Evolutionary conservation across 1,140 invertebrate species (phyloP).

Genomic region (Drosophila pseudoobscura): DNA sequence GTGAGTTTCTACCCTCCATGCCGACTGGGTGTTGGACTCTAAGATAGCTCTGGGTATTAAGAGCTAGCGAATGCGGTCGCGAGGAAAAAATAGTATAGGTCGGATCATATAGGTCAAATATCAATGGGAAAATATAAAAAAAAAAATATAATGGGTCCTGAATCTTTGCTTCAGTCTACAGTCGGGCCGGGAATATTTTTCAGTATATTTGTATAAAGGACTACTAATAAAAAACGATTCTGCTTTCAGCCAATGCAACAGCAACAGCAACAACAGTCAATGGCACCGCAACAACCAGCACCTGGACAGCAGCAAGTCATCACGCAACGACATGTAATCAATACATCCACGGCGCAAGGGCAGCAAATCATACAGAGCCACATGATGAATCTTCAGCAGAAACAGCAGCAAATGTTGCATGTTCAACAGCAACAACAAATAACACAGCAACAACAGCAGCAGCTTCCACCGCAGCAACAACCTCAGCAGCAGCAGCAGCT

Average conservation of each 20-base stretch:
- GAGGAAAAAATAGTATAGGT: no score
- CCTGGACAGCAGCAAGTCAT: slow-evolving; percentile 70
- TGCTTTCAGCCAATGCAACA: slow-evolving; percentile 45
- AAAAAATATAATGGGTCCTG: no score
- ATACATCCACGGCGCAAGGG: slow-evolving; percentile 78
- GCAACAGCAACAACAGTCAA: slow-evolving; percentile 42
- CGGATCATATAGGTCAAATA: no score
- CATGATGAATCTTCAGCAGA: slow-evolving; percentile 78
- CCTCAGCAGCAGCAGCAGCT: slow-evolving; percentile 24
- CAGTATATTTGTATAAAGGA: no score
- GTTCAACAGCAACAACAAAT: slow-evolving; percentile 58
- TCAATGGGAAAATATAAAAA: no score
- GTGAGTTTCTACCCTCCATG: no score
- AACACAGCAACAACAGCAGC: slow-evolving; percentile 39
- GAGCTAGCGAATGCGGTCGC: no score
- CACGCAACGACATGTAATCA: slow-evolving; percentile 77
- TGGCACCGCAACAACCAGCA: slow-evolving; percentile 40
- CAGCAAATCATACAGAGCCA: slow-evolving; percentile 82
- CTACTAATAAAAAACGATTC: background rate
- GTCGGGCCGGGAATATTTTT: no score
- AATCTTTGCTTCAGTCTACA: no score
- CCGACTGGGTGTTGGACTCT: no score
- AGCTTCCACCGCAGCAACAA: slow-evolving; percentile 26
- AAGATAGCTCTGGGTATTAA: no score
- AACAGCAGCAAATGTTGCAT: slow-evolving; percentile 74